Evolutionary conservation across 2,113 vertebrate genomes (phyloP), one percentile per base, ranked within the genome.

Genomic region (Tragulus kanchil): DNA sequence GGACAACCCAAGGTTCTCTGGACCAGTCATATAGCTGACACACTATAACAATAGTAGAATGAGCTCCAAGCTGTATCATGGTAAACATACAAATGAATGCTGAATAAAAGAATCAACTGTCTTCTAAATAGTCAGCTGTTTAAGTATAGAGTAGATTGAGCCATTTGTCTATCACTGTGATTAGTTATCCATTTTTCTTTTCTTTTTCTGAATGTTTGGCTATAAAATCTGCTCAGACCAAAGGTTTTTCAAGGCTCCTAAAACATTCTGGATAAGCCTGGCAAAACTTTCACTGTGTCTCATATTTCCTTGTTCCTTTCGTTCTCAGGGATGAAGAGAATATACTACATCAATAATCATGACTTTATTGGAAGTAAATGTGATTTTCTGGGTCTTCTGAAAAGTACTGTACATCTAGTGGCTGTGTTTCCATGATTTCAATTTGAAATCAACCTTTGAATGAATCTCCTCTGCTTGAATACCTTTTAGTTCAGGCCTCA

Each of bases 371-470:
- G 86, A 88, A 95, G 64, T 31, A 96, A 96, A 87, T 95, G 15
- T 92, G 85, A 98, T 97, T 95, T 95, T 92, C 90, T 82, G 65
- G 69, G 82, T 97, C 94, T 98, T 96, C 94, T 94, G 54, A 77
- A 95, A 97, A 96, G 87, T 65, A 90, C 50, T 92, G 42, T 94
- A 82, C 75, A 96, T 95, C 96, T 87, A 71, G 69, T 88, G 61
- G 42, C 89, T 92, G 15, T 61, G 71, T 84, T 97, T 90, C 96
- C 90, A 90, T 97, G 93, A 95, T 97, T 96, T 97, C 86, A 82
- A 93, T 88, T 85, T 95, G 92, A 97, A 95, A 92, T 78, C 87
- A 89, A 93, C 64, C 59, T 97, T 87, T 81, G 42, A 92, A 93
- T 67, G 69, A 93, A 86, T 95, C 59, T 89, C 82, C 89, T 96